Evolutionary conservation across 2,888 invertebrate species (phyloP).

Genomic region (Neocrepidodera transversa): DNA sequence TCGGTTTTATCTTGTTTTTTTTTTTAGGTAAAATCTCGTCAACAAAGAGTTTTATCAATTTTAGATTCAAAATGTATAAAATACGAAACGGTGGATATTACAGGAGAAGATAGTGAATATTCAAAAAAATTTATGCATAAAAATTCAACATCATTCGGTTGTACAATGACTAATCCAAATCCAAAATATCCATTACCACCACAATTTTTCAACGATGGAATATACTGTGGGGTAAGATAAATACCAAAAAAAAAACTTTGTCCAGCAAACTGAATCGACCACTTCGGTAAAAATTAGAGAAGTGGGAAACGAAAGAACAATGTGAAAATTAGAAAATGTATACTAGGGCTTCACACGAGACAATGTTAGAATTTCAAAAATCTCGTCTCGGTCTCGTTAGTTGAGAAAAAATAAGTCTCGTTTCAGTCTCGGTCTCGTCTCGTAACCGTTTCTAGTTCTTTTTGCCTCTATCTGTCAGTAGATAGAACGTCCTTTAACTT

Average conservation of each 20-base stretch:
- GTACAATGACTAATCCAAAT: constrained; percentile 74
- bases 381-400: too few species aligned
- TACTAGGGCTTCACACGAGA: too few species aligned
- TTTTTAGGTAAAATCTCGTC: constrained; percentile 89
- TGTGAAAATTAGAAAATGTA: too few species aligned
- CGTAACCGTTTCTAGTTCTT: too few species aligned
- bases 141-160: constrained; percentile 78
- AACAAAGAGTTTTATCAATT: constrained; percentile 91
- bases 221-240: constrained; percentile 89
- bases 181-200: constrained; percentile 87
- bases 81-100: constrained; percentile 91
- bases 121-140: constrained; percentile 92
- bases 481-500: too few species aligned
- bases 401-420: too few species aligned
- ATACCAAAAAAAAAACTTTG: not conserved
- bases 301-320: too few species aligned
- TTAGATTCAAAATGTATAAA: constrained; percentile 89
- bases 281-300: too few species aligned
- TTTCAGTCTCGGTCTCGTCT: too few species aligned
- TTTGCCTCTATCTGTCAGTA: too few species aligned
- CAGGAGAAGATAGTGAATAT: constrained; percentile 87
- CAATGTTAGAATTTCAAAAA: too few species aligned
- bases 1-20: not conserved
- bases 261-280: too few species aligned
- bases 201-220: constrained; percentile 91